phyloP scores from a whole-genome alignment of 2,113 vertebrate species.

The Hemiscyllium ocellatum region DNA sequence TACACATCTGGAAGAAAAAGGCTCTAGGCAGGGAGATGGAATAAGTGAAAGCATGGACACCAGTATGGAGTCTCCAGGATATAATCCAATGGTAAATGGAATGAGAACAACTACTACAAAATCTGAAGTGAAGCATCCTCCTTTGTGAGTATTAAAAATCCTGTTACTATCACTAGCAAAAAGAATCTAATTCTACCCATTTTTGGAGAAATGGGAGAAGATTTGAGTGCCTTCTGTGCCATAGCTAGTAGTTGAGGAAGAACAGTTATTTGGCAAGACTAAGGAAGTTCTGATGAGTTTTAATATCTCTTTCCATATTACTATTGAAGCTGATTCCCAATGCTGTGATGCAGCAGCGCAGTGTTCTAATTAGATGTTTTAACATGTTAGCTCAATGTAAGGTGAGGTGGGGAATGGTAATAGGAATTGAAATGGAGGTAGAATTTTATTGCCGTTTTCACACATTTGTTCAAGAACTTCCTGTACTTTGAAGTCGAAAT shows the following conservation, averaged over 20 bases:
- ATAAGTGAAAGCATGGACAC: constrained; percentile 30
- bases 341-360: neutral
- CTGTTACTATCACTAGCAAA: neutral
- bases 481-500: neutral
- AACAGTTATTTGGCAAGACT: neutral
- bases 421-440: neutral
- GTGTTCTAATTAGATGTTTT: neutral
- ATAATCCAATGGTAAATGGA: neutral
- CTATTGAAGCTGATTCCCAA: neutral
- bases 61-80: neutral
- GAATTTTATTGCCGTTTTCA: neutral
- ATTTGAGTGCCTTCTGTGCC: neutral
- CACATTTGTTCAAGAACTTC: neutral
- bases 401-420: neutral
- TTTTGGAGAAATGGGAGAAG: neutral
- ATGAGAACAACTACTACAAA: neutral
- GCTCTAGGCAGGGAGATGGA: neutral
- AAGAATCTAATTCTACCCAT: neutral
- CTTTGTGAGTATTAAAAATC: constrained; percentile 12
- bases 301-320: neutral
- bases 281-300: neutral
- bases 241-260: neutral
- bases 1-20: neutral
- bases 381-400: neutral
- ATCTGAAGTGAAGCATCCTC: neutral